These are phyloP conservation scores for Micromussa lordhowensis DNA, from an alignment of 92 coral and sea anemone genomes.

Conservation along the genomic window DNA sequence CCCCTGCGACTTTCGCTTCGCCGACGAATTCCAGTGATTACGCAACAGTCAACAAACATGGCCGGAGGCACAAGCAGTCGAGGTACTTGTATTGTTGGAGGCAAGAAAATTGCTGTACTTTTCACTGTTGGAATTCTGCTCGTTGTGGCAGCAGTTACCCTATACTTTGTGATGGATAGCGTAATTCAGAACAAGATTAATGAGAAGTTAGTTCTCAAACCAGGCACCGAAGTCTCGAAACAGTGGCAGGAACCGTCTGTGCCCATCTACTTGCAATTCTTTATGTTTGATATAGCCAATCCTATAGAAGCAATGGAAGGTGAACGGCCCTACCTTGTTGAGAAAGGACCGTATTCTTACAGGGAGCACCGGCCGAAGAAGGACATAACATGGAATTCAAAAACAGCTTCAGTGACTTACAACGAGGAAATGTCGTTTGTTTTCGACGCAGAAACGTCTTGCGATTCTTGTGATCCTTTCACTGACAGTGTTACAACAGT, in stretches of 20 bases:
- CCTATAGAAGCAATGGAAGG: constrained; percentile 67
- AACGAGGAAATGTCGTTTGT: constrained; percentile 80
- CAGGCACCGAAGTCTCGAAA: constrained; percentile 68
- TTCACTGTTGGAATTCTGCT: constrained; percentile 78
- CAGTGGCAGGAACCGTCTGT: constrained; percentile 83
- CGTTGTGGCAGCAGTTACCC: constrained; percentile 58
- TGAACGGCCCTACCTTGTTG: constrained; percentile 57
- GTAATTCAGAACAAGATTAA: constrained; percentile 76
- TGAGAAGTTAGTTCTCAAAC: constrained; percentile 73
- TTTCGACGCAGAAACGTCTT: constrained; percentile 84
- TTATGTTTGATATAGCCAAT: constrained; percentile 73
- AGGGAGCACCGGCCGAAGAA: constrained; percentile 79
- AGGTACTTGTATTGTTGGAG: constrained; percentile 70
- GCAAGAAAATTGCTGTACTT: constrained; percentile 76
- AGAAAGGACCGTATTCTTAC: constrained; percentile 94
- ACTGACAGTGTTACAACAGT: constrained; percentile 65
- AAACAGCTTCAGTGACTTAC: constrained; percentile 76
- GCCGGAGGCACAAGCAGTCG: background rate
- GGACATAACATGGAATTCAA: constrained; percentile 79
- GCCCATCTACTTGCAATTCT: constrained; percentile 85
- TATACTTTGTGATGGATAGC: constrained; percentile 74
- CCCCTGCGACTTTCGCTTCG: background rate
- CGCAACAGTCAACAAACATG: background rate
- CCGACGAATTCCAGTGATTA: background rate
- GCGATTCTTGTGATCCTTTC: constrained; percentile 74